These are phyloP conservation scores for Callinectes sapidus DNA, from an alignment of 2,888 invertebrate genomes.

Conservation along the genomic window DNA sequence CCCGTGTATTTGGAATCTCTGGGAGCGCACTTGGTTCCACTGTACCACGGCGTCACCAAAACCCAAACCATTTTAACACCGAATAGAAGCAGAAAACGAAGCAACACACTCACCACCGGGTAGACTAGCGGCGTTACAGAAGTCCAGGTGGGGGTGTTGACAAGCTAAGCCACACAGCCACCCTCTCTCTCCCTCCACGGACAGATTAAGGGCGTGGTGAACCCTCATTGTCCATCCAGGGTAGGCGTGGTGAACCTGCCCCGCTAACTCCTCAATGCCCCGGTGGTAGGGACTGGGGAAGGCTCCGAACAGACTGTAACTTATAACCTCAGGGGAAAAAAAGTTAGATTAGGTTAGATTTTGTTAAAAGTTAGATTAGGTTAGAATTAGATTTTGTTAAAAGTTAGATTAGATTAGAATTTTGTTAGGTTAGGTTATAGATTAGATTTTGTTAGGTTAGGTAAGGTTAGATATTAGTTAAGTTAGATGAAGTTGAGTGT, in stretches of 20 bases:
- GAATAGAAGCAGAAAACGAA: too few relatives aligned
- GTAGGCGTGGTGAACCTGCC: slow-evolving; percentile 2
- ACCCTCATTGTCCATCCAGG: slow-evolving; percentile 58
- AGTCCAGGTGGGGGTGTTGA: slow-evolving; percentile 45
- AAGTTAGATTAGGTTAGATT: not conserved
- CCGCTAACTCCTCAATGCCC: slow-evolving; percentile 17
- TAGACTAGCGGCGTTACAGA: slow-evolving; percentile 43
- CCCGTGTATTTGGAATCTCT: too few relatives aligned
- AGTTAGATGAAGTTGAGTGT: too few relatives aligned
- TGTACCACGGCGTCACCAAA: too few relatives aligned
- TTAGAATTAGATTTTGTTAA: not conserved
- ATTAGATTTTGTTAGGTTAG: not conserved
- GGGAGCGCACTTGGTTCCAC: too few relatives aligned
- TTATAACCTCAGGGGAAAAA: slow-evolving; percentile 45
- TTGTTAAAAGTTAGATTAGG: too few relatives aligned
- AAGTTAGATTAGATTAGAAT: too few relatives aligned
- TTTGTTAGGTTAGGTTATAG: too few relatives aligned
- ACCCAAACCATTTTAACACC: too few relatives aligned
- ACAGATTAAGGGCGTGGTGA: slow-evolving; percentile 50
- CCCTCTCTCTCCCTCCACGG: not conserved
- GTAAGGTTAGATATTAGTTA: too few relatives aligned
- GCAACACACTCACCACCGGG: slow-evolving; percentile 45
- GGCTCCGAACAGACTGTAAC: slow-evolving; percentile 58
- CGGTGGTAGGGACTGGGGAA: slow-evolving; percentile 52
- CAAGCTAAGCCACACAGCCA: slow-evolving; percentile 59